Percentiles rank a stretch among this genome's conserved stretches.
Evolutionary conservation across 2,113 vertebrate genomes (phyloP).

Genomic region (Entomyzon cyanotis): DNA sequence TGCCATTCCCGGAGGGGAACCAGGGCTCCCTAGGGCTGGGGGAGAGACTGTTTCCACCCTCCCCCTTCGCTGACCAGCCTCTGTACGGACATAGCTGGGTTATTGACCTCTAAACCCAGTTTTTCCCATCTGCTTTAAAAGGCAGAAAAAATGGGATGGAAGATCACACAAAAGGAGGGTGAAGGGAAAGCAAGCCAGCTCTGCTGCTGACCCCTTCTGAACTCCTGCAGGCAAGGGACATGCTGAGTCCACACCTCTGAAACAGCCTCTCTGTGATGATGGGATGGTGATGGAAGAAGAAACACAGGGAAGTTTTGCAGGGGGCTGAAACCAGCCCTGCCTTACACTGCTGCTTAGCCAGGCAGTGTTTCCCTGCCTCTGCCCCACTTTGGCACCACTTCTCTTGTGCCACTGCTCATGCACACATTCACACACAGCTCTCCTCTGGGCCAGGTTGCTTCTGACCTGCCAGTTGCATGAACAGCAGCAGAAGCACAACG

Average conservation of each 20-base stretch:
- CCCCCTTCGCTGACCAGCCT: not conserved
- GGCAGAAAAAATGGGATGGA: not conserved
- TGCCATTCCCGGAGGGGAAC: not conserved
- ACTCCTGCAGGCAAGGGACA: not conserved
- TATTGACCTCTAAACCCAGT: not conserved
- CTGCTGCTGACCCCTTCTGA: not conserved
- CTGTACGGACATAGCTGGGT: not conserved
- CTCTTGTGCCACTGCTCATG: not conserved
- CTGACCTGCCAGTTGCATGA: rapidly evolving
- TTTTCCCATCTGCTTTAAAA: not conserved
- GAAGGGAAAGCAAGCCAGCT: not conserved
- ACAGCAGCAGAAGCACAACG: rapidly evolving
- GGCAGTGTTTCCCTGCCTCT: not conserved
- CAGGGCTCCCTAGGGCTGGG: not conserved
- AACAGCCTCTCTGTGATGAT: not conserved
- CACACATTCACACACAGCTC: rapidly evolving
- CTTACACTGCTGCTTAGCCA: not conserved
- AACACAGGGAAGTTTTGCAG: not conserved
- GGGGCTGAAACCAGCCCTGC: not conserved
- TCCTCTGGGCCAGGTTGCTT: not conserved
- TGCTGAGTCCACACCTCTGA: not conserved
- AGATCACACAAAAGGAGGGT: not conserved
- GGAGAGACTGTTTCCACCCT: not conserved
- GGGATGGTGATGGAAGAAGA: not conserved
- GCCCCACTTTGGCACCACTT: not conserved